A percentile compares a stretch with the other conserved stretches of the same genome.
phyloP scores from a whole-genome alignment of 2,888 invertebrate genomes.

The Agrilus cyanescens region DNA sequence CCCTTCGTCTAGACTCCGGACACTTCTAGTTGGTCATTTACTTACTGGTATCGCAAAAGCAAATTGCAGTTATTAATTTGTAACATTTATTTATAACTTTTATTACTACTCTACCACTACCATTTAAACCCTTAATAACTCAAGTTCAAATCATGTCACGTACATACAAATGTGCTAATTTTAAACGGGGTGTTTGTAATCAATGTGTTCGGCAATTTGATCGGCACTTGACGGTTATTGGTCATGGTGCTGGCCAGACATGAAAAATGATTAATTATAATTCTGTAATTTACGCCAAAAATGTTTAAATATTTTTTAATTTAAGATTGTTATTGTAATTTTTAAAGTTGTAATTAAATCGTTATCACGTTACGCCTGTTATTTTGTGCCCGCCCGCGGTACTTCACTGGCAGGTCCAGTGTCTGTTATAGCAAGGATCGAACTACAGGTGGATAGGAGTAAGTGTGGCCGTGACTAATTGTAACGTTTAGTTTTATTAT shows the following conservation, averaged over 20 bases:
- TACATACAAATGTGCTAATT: conserved; percentile 7
- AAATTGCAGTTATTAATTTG: conserved; percentile 7
- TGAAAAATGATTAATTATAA: conserved; percentile 8
- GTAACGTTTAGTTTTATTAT: conserved; percentile 30
- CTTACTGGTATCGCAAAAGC: conserved; percentile 6
- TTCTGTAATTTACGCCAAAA: conserved; percentile 28
- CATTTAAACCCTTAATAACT: neutral
- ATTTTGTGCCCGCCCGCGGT: conserved; percentile 27
- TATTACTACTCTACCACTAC: conserved; percentile 6
- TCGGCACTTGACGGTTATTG: conserved; percentile 15
- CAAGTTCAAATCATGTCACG: too few relatives aligned
- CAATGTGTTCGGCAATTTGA: conserved; percentile 16
- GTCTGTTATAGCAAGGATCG: conserved; percentile 22
- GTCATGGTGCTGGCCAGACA: conserved; percentile 19
- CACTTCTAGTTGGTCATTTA: conserved; percentile 31
- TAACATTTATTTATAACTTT: conserved; percentile 7
- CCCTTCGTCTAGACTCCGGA: conserved; percentile 30
- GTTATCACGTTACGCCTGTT: conserved; percentile 37
- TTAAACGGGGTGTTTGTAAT: conserved; percentile 28
- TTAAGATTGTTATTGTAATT: conserved; percentile 37
- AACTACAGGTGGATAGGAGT: conserved; percentile 32
- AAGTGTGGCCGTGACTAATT: conserved; percentile 27
- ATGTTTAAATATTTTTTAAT: conserved; percentile 27
- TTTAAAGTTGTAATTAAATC: conserved; percentile 35
- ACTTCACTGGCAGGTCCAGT: conserved; percentile 26